These are phyloP conservation scores for Lingula anatina DNA, from an alignment of 2,888 invertebrate genomes.

Conservation along the genomic window DNA sequence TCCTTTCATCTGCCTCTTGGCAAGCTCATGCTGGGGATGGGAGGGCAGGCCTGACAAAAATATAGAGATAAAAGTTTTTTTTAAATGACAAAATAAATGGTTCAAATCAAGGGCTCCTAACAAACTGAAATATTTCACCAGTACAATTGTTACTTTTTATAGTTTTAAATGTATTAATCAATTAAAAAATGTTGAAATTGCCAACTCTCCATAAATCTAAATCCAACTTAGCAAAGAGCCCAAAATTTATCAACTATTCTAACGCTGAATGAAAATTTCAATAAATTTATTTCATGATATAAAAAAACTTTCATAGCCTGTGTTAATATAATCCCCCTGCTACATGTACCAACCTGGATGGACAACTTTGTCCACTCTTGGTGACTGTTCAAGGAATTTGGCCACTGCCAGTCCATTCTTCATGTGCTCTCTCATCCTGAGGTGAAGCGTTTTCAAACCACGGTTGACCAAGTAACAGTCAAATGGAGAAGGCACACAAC, in stretches of 20 bases:
- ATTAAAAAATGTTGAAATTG: no score
- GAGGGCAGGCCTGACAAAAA: constrained; percentile 32
- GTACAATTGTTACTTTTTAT: constrained; percentile 3
- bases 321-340: no score
- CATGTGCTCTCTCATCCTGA: constrained; percentile 52
- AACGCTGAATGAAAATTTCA: no score
- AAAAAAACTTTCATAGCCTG: no score
- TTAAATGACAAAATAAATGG: not conserved
- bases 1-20: constrained; percentile 49
- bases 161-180: not conserved
- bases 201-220: no score
- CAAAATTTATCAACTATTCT: no score
- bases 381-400: constrained; percentile 39
- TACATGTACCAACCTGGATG: constrained; percentile 47
- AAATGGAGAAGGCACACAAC: constrained; percentile 91
- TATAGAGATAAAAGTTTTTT: not conserved
- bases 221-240: no score
- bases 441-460: constrained; percentile 49
- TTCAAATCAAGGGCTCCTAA: no score
- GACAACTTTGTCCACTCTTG: constrained; percentile 44
- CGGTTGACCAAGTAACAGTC: constrained; percentile 87
- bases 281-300: no score
- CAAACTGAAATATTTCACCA: no score
- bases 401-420: constrained; percentile 49
- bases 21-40: constrained; percentile 49